Evolutionary conservation across 1,140 invertebrate genomes (phyloP).

Genomic region (Linepithema humile): DNA sequence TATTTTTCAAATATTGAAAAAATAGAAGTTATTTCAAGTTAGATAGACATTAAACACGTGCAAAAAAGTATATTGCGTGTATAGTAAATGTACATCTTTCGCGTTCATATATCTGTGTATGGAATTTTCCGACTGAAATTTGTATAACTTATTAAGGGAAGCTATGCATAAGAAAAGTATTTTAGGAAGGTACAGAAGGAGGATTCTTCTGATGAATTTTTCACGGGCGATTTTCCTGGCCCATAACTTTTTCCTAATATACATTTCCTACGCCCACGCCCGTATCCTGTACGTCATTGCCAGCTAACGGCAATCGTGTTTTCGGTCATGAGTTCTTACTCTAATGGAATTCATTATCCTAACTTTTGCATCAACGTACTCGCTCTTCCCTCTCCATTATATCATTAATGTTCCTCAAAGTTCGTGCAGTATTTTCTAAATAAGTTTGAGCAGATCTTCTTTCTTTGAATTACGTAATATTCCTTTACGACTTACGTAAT

Average conservation of each 20-base stretch:
- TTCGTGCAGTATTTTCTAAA: not conserved
- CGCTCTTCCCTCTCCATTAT: not conserved
- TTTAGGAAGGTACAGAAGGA: no score
- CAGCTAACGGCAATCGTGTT: not conserved
- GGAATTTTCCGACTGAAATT: not conserved
- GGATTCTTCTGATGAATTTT: not conserved
- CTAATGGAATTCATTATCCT: conserved; percentile 37
- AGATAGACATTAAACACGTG: not conserved
- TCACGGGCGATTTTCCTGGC: conserved; percentile 9
- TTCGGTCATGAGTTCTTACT: not conserved
- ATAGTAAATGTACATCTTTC: not conserved
- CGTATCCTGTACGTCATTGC: not conserved
- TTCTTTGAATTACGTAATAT: conserved; percentile 3
- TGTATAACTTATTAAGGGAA: no score
- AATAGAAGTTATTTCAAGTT: not conserved
- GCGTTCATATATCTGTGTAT: not conserved
- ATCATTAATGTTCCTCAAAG: not conserved
- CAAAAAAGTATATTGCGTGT: not conserved
- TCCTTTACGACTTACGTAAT: not conserved
- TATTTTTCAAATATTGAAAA: no score
- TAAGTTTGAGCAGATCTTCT: not conserved
- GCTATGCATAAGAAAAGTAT: not conserved
- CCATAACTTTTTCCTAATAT: not conserved
- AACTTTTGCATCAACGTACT: not conserved
- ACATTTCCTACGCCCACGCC: not conserved